Percentiles rank a stretch among this genome's conserved stretches.
Evolutionary conservation across 2,113 vertebrate genomes (phyloP).

Genomic region (Murina feae): DNA sequence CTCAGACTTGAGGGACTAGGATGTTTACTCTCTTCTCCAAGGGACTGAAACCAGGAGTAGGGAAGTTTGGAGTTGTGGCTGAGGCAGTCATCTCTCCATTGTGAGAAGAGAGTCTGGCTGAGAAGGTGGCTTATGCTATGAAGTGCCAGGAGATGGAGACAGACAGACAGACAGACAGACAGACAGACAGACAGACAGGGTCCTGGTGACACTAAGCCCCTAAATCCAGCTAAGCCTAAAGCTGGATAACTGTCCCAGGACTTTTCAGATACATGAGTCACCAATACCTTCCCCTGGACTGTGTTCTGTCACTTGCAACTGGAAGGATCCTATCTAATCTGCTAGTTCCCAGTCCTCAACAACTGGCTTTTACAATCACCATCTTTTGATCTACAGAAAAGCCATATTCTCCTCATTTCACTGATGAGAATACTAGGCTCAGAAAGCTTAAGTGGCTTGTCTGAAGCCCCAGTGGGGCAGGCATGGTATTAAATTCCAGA

Average conservation of each 20-base stretch:
- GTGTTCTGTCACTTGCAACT: background rate
- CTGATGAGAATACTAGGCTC: background rate
- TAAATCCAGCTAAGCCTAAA: background rate
- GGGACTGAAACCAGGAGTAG: background rate
- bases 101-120: background rate
- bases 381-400: background rate
- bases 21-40: background rate
- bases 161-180: background rate
- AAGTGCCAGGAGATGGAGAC: background rate
- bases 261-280: background rate
- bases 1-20: background rate
- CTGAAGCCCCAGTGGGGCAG: background rate
- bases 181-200: background rate
- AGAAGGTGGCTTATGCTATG: background rate
- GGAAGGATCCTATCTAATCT: background rate
- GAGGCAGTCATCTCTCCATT: background rate
- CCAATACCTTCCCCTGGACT: background rate
- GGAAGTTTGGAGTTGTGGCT: background rate
- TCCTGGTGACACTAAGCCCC: background rate
- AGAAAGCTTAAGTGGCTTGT: slow-evolving; percentile 9
- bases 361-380: background rate
- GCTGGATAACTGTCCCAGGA: background rate
- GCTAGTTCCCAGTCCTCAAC: background rate
- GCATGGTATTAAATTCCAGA: background rate
- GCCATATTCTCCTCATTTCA: background rate